These are phyloP conservation scores for Euborellia annulipes DNA, from an alignment of 1,140 invertebrate genomes.

Conservation along the genomic window DNA sequence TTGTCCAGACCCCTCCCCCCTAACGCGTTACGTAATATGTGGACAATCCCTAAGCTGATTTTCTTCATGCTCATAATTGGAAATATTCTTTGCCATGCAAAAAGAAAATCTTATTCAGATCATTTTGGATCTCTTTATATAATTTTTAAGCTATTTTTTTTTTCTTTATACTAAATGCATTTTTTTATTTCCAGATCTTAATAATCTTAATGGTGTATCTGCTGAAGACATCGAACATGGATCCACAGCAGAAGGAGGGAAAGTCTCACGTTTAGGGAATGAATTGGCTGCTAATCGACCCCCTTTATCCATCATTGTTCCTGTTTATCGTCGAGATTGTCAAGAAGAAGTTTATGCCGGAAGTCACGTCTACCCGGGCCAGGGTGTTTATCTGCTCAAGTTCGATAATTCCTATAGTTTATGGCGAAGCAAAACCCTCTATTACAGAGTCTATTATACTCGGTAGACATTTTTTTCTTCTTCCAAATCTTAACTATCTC, in stretches of 20 bases:
- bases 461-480: conserved; percentile 28
- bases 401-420: conserved; percentile 99
- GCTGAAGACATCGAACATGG: conserved; percentile 28
- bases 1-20: too few relatives aligned
- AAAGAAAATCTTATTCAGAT: too few relatives aligned
- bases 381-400: conserved; percentile 95
- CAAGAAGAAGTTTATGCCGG: conserved; percentile 96
- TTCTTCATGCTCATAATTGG: too few relatives aligned
- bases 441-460: conserved; percentile 97
- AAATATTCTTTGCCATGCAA: too few relatives aligned
- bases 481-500: too few relatives aligned
- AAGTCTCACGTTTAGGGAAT: conserved; percentile 7
- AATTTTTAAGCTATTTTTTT: conserved; percentile 5
- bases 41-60: too few relatives aligned
- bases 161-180: conserved; percentile 13
- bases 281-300: conserved; percentile 25
- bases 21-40: too few relatives aligned
- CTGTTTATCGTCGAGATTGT: conserved; percentile 89
- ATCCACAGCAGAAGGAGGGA: conserved; percentile 20
- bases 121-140: too few relatives aligned
- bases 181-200: conserved; percentile 10
- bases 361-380: conserved; percentile 88
- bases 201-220: conserved; percentile 5
- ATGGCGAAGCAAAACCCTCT: conserved; percentile 97
- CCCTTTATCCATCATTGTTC: conserved; percentile 63